phyloP scores from a whole-genome alignment of 2,797 vertebrate genomes.

The Gorsachius magnificus region DNA sequence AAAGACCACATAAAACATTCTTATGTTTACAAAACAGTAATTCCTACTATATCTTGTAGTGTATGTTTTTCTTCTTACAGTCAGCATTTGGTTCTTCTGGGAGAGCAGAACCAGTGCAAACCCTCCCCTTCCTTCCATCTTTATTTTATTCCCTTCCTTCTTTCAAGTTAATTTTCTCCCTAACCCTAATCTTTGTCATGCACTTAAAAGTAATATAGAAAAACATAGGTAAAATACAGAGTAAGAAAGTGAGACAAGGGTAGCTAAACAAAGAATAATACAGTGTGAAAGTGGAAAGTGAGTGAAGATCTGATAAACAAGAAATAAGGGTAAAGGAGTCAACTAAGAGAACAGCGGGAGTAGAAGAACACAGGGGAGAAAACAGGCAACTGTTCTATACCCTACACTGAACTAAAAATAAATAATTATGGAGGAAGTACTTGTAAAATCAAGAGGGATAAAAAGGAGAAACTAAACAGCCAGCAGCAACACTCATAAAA shows the following conservation, averaged over 20 bases:
- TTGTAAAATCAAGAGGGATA: background rate
- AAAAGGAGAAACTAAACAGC: background rate
- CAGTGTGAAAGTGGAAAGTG: background rate
- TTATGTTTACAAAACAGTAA: background rate
- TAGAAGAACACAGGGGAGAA: background rate
- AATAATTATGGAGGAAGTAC: background rate
- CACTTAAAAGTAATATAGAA: background rate
- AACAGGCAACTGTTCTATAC: background rate
- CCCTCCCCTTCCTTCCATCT: background rate
- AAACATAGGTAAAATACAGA: background rate
- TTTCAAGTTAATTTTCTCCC: background rate
- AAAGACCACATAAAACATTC: slow-evolving; percentile 12
- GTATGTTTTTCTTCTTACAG: background rate
- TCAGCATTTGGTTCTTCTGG: background rate
- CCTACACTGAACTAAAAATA: background rate
- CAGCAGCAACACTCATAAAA: background rate
- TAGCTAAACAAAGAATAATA: background rate
- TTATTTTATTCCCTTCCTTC: background rate
- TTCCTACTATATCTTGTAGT: background rate
- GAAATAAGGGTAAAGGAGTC: background rate
- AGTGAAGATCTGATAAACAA: background rate
- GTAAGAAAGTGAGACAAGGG: background rate
- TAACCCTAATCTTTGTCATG: background rate
- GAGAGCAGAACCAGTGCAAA: background rate
- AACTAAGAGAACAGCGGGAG: background rate